Evolutionary conservation across 1,140 invertebrate genomes (phyloP).

Genomic region (Stenopsyche tienmushanensis): DNA sequence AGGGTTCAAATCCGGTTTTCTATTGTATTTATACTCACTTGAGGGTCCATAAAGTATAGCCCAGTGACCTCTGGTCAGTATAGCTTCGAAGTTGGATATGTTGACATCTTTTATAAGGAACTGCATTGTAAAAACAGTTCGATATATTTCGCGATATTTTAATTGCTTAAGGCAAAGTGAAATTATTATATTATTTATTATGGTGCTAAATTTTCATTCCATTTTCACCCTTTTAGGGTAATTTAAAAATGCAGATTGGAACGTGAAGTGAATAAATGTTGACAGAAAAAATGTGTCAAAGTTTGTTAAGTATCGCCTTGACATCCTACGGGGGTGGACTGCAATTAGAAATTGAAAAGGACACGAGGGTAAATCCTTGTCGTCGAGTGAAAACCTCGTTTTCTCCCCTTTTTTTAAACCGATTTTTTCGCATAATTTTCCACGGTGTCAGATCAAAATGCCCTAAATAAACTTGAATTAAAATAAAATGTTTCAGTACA

Average conservation of each 20-base stretch:
- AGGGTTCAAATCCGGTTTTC: slow-evolving; percentile 37
- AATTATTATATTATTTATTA: too few species aligned
- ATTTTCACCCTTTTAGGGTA: too few species aligned
- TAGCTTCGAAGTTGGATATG: slow-evolving; percentile 19
- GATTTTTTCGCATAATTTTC: slow-evolving; percentile 19
- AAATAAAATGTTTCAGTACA: background rate
- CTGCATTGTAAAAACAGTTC: too few species aligned
- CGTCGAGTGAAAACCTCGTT: slow-evolving; percentile 27
- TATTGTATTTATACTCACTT: slow-evolving; percentile 8
- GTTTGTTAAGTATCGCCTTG: slow-evolving; percentile 22
- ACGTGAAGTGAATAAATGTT: slow-evolving; percentile 2
- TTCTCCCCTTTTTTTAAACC: slow-evolving; percentile 13
- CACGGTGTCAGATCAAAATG: slow-evolving; percentile 3
- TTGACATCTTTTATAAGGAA: slow-evolving; percentile 8
- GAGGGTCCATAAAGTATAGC: background rate
- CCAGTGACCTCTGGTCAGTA: slow-evolving; percentile 36
- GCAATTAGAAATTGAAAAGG: slow-evolving; percentile 34
- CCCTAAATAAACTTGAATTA: background rate
- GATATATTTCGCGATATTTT: too few species aligned
- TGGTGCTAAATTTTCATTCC: too few species aligned
- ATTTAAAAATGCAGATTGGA: too few species aligned
- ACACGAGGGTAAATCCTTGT: slow-evolving; percentile 26
- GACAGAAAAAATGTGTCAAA: slow-evolving; percentile 7
- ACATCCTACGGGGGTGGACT: slow-evolving; percentile 21
- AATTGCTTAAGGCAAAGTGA: too few species aligned